Conservation (phyloP, 2,888 invertebrate species). For the Coelogynopora nodosa region DNA sequence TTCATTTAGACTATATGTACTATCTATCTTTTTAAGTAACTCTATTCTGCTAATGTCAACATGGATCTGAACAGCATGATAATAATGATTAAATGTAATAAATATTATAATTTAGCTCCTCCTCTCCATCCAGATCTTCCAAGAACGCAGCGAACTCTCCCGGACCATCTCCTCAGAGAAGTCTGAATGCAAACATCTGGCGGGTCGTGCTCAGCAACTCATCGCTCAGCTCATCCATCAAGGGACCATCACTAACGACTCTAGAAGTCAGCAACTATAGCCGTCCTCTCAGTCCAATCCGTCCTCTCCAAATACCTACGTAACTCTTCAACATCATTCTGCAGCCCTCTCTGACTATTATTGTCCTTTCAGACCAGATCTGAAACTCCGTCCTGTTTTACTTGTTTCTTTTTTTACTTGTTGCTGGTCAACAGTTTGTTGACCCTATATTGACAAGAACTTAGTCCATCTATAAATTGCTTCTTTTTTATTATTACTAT, state of each 20-base stretch:
- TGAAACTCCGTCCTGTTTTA: background rate
- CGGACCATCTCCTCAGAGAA: background rate
- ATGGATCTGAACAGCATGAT: no score
- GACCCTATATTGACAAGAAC: no score
- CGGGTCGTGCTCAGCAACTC: background rate
- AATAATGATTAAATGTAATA: no score
- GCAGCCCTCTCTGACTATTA: no score
- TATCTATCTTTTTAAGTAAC: no score
- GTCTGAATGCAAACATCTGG: background rate
- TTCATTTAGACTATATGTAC: no score
- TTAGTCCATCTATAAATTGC: no score
- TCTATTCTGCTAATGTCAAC: no score
- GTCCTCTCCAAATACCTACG: background rate
- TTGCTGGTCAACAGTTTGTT: background rate
- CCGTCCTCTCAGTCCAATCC: no score
- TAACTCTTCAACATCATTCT: background rate
- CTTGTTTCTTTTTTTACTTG: constrained; percentile 10
- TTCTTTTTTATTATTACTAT: no score
- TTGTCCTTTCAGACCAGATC: background rate
- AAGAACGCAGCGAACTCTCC: background rate
- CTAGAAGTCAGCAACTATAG: no score
- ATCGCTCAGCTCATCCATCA: background rate
- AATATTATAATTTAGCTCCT: no score
- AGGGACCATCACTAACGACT: background rate
- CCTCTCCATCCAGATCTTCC: background rate